Conservation (phyloP, 2,888 invertebrate species). For the Fissipunctia ypsillon region DNA sequence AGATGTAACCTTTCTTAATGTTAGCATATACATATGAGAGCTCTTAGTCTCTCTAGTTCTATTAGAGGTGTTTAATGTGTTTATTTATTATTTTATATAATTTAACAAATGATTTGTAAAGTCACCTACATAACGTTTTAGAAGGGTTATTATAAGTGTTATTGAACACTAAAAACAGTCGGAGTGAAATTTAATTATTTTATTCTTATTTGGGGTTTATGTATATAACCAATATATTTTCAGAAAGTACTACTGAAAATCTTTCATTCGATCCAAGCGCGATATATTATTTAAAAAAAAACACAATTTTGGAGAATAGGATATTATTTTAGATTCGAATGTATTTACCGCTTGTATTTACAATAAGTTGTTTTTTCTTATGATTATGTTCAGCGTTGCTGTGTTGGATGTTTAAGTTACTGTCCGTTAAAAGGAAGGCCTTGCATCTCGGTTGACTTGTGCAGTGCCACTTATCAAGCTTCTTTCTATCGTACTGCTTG, state of each 20-base stretch:
- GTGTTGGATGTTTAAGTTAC: slow-evolving; percentile 20
- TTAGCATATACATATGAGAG: neutral
- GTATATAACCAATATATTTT: neutral
- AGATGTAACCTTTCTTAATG: neutral
- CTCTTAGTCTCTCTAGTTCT: neutral
- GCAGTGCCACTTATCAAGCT: slow-evolving; percentile 53
- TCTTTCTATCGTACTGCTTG: slow-evolving; percentile 32
- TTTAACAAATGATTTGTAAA: neutral
- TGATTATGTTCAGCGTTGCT: slow-evolving; percentile 44
- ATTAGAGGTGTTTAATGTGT: neutral
- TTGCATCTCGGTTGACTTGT: slow-evolving; percentile 56
- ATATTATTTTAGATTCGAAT: slow-evolving; percentile 36
- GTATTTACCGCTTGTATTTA: slow-evolving; percentile 25
- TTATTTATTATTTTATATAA: neutral
- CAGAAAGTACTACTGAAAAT: neutral
- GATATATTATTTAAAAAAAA: neutral
- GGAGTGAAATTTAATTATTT: neutral
- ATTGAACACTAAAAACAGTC: neutral
- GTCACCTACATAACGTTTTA: neutral
- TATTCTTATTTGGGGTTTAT: neutral
- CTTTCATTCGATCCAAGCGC: neutral
- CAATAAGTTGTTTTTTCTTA: slow-evolving; percentile 29
- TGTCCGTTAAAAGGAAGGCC: slow-evolving; percentile 37
- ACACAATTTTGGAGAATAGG: neutral
- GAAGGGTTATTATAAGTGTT: neutral